Percentiles rank a stretch among this genome's conserved stretches.
phyloP scores from a whole-genome alignment of 2,113 vertebrate genomes.

The Spermophilus dauricus region DNA sequence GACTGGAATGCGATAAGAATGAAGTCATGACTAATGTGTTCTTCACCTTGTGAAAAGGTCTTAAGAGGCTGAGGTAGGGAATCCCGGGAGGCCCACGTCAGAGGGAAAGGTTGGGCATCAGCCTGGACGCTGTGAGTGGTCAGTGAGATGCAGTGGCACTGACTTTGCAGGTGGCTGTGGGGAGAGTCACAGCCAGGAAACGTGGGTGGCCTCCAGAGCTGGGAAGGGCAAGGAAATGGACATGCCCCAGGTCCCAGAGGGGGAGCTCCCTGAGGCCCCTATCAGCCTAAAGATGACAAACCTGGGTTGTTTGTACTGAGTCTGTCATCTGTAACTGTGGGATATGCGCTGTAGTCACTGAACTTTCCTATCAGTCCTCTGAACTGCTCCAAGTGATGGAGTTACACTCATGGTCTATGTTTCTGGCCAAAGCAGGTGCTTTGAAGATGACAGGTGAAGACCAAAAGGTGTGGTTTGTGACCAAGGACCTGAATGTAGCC shows the following conservation, averaged over 20 bases:
- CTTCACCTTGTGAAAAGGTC: neutral
- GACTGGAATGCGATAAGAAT: neutral
- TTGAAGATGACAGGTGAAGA: neutral
- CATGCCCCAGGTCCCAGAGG: neutral
- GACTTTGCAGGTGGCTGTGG: neutral
- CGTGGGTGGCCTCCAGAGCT: neutral
- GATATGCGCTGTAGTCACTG: neutral
- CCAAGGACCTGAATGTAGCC: neutral
- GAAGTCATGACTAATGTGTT: slow-evolving; percentile 8
- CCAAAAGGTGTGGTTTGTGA: neutral
- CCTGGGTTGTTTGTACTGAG: neutral
- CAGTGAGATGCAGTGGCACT: neutral
- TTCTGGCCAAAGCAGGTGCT: neutral
- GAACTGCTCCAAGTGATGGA: neutral
- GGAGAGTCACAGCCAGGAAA: neutral
- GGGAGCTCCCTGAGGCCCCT: neutral
- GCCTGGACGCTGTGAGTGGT: neutral
- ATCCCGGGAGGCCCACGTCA: neutral
- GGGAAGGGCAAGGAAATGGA: neutral
- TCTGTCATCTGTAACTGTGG: neutral
- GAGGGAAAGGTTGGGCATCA: neutral
- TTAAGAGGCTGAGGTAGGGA: neutral
- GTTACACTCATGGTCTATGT: neutral
- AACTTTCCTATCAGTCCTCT: neutral
- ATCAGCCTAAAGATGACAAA: neutral